phyloP scores from a whole-genome alignment of 2,797 vertebrate species.

The Characodon lateralis region DNA sequence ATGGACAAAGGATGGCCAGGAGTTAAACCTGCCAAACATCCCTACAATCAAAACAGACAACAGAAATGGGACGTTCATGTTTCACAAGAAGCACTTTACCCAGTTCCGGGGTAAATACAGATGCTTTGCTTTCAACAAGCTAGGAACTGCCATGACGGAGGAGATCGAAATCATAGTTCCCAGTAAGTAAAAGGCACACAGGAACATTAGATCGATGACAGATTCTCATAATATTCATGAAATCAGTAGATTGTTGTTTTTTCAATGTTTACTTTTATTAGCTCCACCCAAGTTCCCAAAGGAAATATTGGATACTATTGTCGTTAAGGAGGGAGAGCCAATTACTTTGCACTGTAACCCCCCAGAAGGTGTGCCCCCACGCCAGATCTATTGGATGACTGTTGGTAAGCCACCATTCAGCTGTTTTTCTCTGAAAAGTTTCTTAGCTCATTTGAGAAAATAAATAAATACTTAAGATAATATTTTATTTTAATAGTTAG shows the following conservation, averaged over 20 bases:
- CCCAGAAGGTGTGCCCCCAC: constrained; percentile 86
- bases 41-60: constrained; percentile 66
- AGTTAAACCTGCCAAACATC: constrained; percentile 79
- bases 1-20: constrained; percentile 90
- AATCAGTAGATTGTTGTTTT: background rate
- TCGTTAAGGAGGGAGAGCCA: constrained; percentile 87
- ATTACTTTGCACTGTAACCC: constrained; percentile 89
- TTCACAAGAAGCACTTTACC: constrained; percentile 80
- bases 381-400: constrained; percentile 95
- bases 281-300: constrained; percentile 92
- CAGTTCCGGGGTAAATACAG: constrained; percentile 88
- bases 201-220: background rate
- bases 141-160: constrained; percentile 91
- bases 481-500: background rate
- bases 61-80: constrained; percentile 84
- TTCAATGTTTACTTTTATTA: constrained; percentile 48
- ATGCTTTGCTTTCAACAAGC: constrained; percentile 88
- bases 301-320: constrained; percentile 81
- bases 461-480: background rate
- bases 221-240: background rate
- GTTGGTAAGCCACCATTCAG: constrained; percentile 80
- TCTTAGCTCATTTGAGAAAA: background rate
- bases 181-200: constrained; percentile 77
- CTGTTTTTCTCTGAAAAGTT: background rate
- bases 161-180: constrained; percentile 87